Percentiles rank a stretch among this genome's conserved stretches.
Evolutionary conservation across 2,113 vertebrate species (phyloP).

Genomic region (Dunckerocampus dactyliophorus): DNA sequence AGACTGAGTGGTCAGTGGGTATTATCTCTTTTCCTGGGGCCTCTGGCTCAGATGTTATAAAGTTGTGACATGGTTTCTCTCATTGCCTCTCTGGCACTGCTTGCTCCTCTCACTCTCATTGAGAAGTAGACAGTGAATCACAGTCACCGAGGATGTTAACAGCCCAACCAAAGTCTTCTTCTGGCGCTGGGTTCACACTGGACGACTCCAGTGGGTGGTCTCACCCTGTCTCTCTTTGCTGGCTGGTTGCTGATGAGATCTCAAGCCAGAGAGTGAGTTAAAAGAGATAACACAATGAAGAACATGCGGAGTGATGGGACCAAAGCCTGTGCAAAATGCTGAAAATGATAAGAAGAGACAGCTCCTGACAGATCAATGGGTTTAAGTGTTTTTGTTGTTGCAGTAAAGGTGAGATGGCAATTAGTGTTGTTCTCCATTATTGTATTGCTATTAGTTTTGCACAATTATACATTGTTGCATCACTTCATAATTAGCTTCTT

Average conservation of each 20-base stretch:
- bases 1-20: constrained; percentile 21
- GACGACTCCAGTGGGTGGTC: constrained; percentile 38
- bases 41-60: constrained; percentile 28
- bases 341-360: constrained; percentile 22
- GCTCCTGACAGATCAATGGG: constrained; percentile 21
- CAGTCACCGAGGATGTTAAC: constrained; percentile 31
- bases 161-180: constrained; percentile 15
- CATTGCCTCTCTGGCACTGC: constrained; percentile 15
- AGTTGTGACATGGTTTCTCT: constrained; percentile 33
- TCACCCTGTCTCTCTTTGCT: constrained; percentile 18
- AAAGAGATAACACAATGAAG: constrained; percentile 41
- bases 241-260: constrained; percentile 40
- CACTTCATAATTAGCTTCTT: too few relatives aligned
- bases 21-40: constrained; percentile 22
- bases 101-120: constrained; percentile 29
- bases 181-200: constrained; percentile 3
- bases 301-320: constrained; percentile 43
- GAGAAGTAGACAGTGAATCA: constrained; percentile 43
- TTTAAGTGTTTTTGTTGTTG: constrained; percentile 14
- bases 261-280: constrained; percentile 20
- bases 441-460: too few relatives aligned
- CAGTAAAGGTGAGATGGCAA: constrained; percentile 6
- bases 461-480: neutral
- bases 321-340: constrained; percentile 32
- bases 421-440: constrained; percentile 8